Conservation (phyloP, 1,140 invertebrate species). For the Lineus longissimus region DNA sequence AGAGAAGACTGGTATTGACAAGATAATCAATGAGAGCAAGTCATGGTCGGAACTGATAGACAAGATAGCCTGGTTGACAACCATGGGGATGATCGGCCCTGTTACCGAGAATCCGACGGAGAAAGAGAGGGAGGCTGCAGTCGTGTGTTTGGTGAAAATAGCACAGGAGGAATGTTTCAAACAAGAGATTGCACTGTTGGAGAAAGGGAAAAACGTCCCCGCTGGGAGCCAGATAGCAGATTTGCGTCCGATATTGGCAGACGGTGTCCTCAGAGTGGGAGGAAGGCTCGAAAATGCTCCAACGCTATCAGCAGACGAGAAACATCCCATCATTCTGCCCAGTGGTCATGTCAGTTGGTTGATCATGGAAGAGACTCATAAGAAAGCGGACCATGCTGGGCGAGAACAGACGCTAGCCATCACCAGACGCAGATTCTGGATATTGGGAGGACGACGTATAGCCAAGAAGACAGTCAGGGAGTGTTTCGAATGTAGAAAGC, state of each 20-base stretch:
- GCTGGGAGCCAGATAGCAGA: background rate
- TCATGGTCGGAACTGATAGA: too few relatives aligned
- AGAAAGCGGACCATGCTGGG: background rate
- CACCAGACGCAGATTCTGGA: constrained; percentile 2
- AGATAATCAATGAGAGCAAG: too few relatives aligned
- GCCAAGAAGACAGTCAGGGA: too few relatives aligned
- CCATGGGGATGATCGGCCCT: too few relatives aligned
- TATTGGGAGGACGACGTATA: background rate
- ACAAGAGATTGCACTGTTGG: background rate
- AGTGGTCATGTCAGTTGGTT: background rate
- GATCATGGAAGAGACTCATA: background rate
- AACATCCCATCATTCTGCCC: constrained; percentile 9
- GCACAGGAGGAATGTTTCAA: background rate
- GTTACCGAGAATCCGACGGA: background rate
- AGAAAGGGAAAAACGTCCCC: background rate
- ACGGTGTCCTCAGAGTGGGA: background rate
- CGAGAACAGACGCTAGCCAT: background rate
- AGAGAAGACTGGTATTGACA: too few relatives aligned
- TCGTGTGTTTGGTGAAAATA: background rate
- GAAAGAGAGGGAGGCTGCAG: background rate
- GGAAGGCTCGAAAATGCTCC: background rate
- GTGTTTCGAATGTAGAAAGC: too few relatives aligned
- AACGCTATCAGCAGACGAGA: background rate
- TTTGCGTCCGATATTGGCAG: background rate
- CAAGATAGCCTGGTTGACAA: background rate